phyloP scores from a whole-genome alignment of 2,888 invertebrate species.

The Mactromeris polynyma region DNA sequence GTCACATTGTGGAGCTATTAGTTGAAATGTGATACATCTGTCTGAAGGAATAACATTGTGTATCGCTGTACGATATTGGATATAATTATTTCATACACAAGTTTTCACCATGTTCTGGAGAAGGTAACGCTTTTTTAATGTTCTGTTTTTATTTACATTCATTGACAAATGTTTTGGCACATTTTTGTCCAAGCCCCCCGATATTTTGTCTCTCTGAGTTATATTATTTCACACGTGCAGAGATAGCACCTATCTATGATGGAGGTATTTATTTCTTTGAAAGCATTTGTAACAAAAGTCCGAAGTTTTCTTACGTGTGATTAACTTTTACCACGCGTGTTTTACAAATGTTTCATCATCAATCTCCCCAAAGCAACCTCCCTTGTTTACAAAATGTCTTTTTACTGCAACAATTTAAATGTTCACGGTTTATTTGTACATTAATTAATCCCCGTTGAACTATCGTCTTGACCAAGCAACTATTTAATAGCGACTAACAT shows the following conservation, averaged over 20 bases:
- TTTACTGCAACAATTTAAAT: neutral
- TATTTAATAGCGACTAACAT: too few species aligned
- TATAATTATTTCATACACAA: neutral
- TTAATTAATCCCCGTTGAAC: neutral
- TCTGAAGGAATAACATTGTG: neutral
- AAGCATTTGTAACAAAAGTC: too few species aligned
- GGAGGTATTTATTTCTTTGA: too few species aligned
- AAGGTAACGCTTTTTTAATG: too few species aligned
- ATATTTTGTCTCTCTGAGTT: neutral
- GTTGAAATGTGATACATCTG: neutral
- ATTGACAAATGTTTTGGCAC: neutral
- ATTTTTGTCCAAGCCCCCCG: neutral
- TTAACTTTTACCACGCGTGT: too few species aligned
- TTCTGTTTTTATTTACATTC: neutral
- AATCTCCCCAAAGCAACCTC: too few species aligned
- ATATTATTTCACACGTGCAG: neutral
- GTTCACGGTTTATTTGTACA: neutral
- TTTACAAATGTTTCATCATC: too few species aligned
- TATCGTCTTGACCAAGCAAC: too few species aligned
- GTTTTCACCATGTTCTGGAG: neutral
- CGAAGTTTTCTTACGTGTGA: too few species aligned
- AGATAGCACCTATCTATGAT: neutral
- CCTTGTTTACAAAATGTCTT: too few species aligned
- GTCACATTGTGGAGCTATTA: neutral
- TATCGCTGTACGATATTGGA: neutral